A percentile compares a stretch with the other conserved stretches of the same genome.
Evolutionary conservation across 2,113 vertebrate genomes (phyloP).

Genomic region (Ophiodon elongatus): DNA sequence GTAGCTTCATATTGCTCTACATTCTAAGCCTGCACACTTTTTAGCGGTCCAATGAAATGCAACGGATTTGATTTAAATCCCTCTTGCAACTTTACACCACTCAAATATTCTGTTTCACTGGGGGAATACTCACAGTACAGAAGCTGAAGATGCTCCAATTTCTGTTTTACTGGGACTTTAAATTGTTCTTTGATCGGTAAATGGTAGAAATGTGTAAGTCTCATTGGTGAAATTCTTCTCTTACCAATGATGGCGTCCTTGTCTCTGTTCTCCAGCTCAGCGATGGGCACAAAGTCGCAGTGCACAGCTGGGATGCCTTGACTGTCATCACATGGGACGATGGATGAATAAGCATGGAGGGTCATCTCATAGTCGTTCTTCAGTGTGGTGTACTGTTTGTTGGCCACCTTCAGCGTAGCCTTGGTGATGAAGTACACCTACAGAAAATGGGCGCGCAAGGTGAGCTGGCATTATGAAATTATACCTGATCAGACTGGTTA

Average conservation of each 20-base stretch:
- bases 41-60: neutral
- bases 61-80: neutral
- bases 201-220: constrained; percentile 1
- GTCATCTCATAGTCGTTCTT: constrained; percentile 95
- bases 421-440: constrained; percentile 94
- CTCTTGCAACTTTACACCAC: neutral
- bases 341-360: constrained; percentile 86
- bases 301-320: constrained; percentile 86
- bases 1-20: neutral
- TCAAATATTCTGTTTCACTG: neutral
- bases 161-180: neutral
- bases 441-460: neutral
- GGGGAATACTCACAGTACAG: neutral
- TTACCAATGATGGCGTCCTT: constrained; percentile 90
- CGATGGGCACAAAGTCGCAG: constrained; percentile 89
- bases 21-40: neutral
- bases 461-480: constrained; percentile 24
- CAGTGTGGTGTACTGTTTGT: constrained; percentile 90
- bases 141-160: neutral
- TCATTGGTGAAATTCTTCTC: constrained; percentile 27
- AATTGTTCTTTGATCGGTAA: constrained; percentile 10
- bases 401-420: constrained; percentile 90
- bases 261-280: constrained; percentile 86
- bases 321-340: constrained; percentile 86
- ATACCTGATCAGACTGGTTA: constrained; percentile 26